A percentile compares a stretch with the other conserved stretches of the same genome.
phyloP scores from a whole-genome alignment of 2,113 vertebrate genomes.

The Aphyosemion australe region DNA sequence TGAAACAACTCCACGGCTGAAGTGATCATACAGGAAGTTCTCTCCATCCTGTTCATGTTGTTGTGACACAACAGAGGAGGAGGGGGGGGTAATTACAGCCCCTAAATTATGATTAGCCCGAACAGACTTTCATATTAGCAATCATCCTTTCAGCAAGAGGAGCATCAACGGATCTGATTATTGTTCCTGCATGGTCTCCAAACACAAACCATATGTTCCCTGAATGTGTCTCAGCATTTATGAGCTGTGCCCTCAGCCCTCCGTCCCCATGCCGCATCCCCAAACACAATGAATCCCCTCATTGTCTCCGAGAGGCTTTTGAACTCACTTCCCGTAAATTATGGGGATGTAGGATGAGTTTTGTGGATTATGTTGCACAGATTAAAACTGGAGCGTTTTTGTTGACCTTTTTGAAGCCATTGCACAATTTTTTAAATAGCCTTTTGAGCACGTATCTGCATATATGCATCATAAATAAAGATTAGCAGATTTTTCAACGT shows the following conservation, averaged over 20 bases:
- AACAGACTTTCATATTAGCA: conserved; percentile 78
- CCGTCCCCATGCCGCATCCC: conserved; percentile 53
- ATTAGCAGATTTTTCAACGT: too few relatives aligned
- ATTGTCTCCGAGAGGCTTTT: conserved; percentile 73
- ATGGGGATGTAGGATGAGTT: conserved; percentile 59
- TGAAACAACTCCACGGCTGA: conserved; percentile 43
- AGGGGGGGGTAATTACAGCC: conserved; percentile 68
- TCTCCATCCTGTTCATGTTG: conserved; percentile 26
- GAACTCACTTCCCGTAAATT: conserved; percentile 64
- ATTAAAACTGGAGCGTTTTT: conserved; percentile 43
- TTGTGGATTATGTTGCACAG: conserved; percentile 49
- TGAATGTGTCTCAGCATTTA: conserved; percentile 70
- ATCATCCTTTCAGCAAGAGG: conserved; percentile 73
- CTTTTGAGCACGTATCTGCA: too few relatives aligned
- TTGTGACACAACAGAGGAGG: conserved; percentile 34
- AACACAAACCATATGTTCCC: conserved; percentile 80
- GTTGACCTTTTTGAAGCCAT: conserved; percentile 1
- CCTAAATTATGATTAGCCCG: conserved; percentile 77
- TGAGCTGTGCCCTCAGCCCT: conserved; percentile 68
- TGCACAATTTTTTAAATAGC: too few relatives aligned
- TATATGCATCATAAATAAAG: too few relatives aligned
- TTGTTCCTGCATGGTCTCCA: conserved; percentile 73
- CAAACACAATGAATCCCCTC: conserved; percentile 71
- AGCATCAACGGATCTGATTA: conserved; percentile 77
- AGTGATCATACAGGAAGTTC: not conserved